Evolutionary conservation across 2,113 vertebrate species (phyloP).

Genomic region (Pteronura brasiliensis): DNA sequence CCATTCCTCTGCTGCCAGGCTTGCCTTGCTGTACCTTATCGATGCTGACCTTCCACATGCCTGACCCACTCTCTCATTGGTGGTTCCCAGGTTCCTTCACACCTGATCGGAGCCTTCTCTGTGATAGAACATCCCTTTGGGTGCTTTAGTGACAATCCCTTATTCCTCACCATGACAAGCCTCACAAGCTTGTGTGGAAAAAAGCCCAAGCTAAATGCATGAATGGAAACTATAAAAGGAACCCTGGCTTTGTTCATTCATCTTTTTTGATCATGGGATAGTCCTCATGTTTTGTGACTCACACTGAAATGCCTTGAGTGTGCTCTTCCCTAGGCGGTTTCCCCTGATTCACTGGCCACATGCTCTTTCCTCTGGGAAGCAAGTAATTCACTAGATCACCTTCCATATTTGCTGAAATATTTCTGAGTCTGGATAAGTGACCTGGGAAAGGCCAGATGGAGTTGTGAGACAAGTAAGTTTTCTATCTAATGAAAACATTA

Average conservation of each 20-base stretch:
- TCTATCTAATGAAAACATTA: neutral
- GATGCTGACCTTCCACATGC: neutral
- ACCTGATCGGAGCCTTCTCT: neutral
- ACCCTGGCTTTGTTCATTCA: constrained; percentile 19
- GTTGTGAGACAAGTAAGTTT: neutral
- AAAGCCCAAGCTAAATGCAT: neutral
- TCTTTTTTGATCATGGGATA: constrained; percentile 11
- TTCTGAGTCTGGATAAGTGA: neutral
- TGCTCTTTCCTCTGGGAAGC: neutral
- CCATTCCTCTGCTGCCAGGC: neutral
- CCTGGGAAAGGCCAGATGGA: neutral
- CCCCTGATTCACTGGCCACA: constrained; percentile 33
- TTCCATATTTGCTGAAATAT: neutral
- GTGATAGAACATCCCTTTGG: neutral
- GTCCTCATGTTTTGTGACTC: constrained; percentile 37
- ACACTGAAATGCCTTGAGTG: neutral
- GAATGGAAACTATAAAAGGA: constrained; percentile 12
- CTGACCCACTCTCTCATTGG: neutral
- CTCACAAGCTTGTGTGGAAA: neutral
- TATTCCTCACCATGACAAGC: neutral
- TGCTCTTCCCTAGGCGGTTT: neutral
- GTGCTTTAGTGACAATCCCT: neutral
- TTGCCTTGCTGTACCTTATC: neutral
- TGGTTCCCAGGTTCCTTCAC: neutral
- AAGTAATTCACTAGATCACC: neutral